A percentile compares a stretch with the other conserved stretches of the same genome.
Evolutionary conservation across 2,113 vertebrate genomes (phyloP).

Genomic region (Podarcis muralis): DNA sequence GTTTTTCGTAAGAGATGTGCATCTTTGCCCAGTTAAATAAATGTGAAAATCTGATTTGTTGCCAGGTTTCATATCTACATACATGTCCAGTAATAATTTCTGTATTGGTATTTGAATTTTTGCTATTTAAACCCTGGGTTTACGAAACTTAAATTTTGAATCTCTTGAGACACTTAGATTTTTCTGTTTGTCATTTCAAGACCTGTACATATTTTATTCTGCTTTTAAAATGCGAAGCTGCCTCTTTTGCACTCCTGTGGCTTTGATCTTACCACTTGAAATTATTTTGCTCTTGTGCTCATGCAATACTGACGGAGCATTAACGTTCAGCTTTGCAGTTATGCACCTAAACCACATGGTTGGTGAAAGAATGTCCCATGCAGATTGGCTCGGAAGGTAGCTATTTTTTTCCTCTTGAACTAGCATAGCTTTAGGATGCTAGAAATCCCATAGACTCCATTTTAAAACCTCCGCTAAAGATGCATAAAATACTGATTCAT

Average conservation of each 20-base stretch:
- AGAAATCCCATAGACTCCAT: slow-evolving; percentile 30
- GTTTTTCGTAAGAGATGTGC: slow-evolving; percentile 23
- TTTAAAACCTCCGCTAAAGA: slow-evolving; percentile 43
- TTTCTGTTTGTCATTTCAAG: slow-evolving; percentile 29
- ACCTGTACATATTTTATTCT: slow-evolving; percentile 2
- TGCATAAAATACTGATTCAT: slow-evolving; percentile 25
- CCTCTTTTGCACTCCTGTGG: slow-evolving; percentile 10
- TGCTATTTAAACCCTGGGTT: neutral
- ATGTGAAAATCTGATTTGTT: slow-evolving; percentile 12
- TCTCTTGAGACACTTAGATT: neutral
- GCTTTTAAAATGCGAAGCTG: slow-evolving; percentile 35
- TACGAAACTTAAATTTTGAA: neutral
- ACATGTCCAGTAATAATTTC: slow-evolving; percentile 33
- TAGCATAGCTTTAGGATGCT: slow-evolving; percentile 32
- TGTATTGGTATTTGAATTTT: neutral
- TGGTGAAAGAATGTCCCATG: slow-evolving; percentile 69
- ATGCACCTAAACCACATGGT: slow-evolving; percentile 39
- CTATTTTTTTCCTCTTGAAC: slow-evolving; percentile 45
- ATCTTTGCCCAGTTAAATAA: slow-evolving; percentile 35
- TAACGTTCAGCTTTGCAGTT: slow-evolving; percentile 69
- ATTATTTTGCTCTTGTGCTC: slow-evolving; percentile 47
- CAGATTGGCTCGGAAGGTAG: slow-evolving; percentile 76
- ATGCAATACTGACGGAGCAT: slow-evolving; percentile 79
- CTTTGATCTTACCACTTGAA: slow-evolving; percentile 30
- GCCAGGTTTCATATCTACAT: slow-evolving; percentile 41